phyloP scores from a whole-genome alignment of 2,797 vertebrate genomes.

The Pantherophis vulpinus region DNA sequence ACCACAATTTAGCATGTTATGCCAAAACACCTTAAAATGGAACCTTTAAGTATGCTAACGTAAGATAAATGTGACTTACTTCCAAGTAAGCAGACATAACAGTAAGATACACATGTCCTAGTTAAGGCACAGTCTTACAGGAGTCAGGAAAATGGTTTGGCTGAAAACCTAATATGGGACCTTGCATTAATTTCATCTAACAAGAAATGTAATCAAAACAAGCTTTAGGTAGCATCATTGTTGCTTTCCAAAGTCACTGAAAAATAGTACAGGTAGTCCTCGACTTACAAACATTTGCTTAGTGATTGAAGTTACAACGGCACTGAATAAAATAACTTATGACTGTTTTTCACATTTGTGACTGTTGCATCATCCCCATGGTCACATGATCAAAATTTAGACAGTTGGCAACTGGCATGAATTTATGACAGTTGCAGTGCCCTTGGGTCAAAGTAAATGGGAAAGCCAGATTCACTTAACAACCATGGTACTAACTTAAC shows the following conservation, averaged over 20 bases:
- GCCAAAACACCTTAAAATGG: background rate
- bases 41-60: background rate
- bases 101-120: background rate
- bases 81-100: no score
- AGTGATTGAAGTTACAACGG: no score
- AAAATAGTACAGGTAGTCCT: background rate
- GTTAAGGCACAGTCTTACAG: background rate
- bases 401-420: no score
- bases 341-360: no score
- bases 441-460: background rate
- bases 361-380: no score
- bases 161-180: background rate
- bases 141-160: background rate
- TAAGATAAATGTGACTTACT: background rate
- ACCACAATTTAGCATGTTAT: background rate
- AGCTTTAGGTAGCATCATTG: background rate
- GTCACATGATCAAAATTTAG: no score
- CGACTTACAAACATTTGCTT: no score
- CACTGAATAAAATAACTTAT: no score
- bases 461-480: background rate
- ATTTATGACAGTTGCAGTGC: background rate
- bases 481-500: background rate
- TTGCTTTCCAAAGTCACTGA: background rate
- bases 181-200: background rate
- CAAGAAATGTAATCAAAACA: conserved; percentile 3